These are phyloP conservation scores for Cryptoprocta ferox DNA, from an alignment of 2,797 vertebrate genomes.

Conservation along the genomic window DNA sequence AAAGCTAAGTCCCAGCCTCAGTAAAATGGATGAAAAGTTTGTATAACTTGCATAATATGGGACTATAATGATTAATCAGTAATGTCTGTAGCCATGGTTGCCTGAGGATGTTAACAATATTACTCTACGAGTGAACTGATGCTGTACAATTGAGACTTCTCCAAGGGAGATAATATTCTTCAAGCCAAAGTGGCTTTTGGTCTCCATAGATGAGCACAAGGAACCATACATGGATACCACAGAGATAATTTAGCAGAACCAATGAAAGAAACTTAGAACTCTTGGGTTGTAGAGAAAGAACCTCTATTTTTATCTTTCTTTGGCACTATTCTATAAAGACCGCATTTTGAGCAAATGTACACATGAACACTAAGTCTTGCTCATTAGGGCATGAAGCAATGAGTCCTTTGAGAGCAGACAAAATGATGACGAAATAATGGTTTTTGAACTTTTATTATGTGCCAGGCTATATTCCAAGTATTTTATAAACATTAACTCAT, in stretches of 20 bases:
- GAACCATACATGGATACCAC: neutral
- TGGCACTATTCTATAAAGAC: neutral
- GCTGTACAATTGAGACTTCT: neutral
- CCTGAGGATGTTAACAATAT: neutral
- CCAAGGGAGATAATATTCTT: neutral
- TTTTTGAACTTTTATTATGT: neutral
- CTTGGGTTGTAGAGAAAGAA: neutral
- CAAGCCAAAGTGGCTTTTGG: neutral
- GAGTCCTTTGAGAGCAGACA: neutral
- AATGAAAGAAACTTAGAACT: neutral
- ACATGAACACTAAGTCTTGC: neutral
- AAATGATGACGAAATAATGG: neutral
- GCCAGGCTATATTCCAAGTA: neutral
- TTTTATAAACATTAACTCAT: neutral
- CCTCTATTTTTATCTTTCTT: neutral
- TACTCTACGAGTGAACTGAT: neutral
- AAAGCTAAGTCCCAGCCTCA: neutral
- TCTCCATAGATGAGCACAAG: neutral
- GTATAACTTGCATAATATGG: neutral
- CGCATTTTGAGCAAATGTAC: slow-evolving; percentile 3
- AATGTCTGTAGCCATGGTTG: neutral
- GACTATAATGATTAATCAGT: neutral
- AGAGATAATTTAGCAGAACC: neutral
- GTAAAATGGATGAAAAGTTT: neutral
- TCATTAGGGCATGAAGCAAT: neutral